Base-by-base conservation (phyloP, 2,888 invertebrate genomes). In the Drosophila maculinotata region DNA sequence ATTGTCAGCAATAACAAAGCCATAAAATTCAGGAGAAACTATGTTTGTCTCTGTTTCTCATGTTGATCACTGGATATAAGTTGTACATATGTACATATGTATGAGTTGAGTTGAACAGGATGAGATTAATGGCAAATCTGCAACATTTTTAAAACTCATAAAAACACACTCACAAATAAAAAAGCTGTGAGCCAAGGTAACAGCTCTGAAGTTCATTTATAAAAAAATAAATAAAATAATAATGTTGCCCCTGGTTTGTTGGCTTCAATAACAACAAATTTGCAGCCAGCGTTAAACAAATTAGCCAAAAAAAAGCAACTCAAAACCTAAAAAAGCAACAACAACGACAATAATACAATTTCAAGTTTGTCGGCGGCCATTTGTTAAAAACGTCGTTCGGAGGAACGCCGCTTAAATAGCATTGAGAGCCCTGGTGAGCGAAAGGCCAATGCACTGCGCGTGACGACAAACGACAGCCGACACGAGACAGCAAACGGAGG, bases 371-470 rank as follows among this genome's bases (percentile, higher is more conserved):
- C 66, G 60, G 63, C 70, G 45, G 76, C 76, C 79, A 76, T 76
- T 78, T 78, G 70, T 68, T 76, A 65, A 76, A 76, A 73, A 51
- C 45, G 49, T 28, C 41, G 56, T 52, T 56, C 54, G 42, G 57
- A 53, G 57, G 66, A 78, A 70, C 79, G 70, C 52, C 80, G 84
- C 71, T 81, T 80, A 71, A 85, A 83, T 72, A 81, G 84, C 87
- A 81, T 81, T 86, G 81, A 81, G 84, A 72, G 83, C 56, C 67
- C 76, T 63, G 71, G 60, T 68, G 51, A 64, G 53, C 77, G 78
- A 81, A 77, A 81, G 81, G 81, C 81, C 81, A 81, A 80, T 81
- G 81, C 87, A 81, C 81, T 81, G 75, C 65, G 67, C 63, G 52
- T 71, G 59, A 73, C 58, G 68, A 68, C 68, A 57, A 48, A n/a